Evolutionary conservation across 2,113 vertebrate species (phyloP).

Genomic region (Nothocercus julius): DNA sequence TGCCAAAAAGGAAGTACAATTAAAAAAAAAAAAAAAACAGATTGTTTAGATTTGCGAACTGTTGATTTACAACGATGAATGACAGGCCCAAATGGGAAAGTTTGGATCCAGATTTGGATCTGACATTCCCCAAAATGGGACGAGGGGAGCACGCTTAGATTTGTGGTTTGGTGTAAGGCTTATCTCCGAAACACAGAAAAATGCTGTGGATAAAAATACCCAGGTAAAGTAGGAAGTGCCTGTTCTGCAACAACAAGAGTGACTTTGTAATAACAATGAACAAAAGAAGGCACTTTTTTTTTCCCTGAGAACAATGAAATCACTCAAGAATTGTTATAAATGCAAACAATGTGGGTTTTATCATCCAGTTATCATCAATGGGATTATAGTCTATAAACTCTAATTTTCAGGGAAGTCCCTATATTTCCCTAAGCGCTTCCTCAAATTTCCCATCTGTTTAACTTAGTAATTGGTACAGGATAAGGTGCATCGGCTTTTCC

Average conservation of each 20-base stretch:
- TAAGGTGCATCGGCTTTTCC: slow-evolving; percentile 22
- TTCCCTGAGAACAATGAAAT: slow-evolving; percentile 44
- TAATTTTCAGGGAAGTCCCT: slow-evolving; percentile 74
- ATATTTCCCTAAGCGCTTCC: slow-evolving; percentile 37
- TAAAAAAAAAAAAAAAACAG: background rate
- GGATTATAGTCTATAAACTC: slow-evolving; percentile 58
- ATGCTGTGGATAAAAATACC: slow-evolving; percentile 54
- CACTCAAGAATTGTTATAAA: slow-evolving; percentile 60
- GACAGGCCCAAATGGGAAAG: slow-evolving; percentile 44
- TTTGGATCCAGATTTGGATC: slow-evolving; percentile 5
- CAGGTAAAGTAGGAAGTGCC: slow-evolving; percentile 67
- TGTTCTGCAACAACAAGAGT: slow-evolving; percentile 38
- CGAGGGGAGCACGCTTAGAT: background rate
- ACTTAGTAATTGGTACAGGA: slow-evolving; percentile 33
- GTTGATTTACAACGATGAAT: slow-evolving; percentile 42
- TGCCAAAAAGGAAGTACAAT: slow-evolving; percentile 61
- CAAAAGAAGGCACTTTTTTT: slow-evolving; percentile 27
- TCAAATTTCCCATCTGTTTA: slow-evolving; percentile 58
- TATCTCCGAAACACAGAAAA: slow-evolving; percentile 37
- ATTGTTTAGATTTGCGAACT: slow-evolving; percentile 39
- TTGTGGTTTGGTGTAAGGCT: slow-evolving; percentile 10
- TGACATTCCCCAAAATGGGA: slow-evolving; percentile 48
- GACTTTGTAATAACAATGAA: slow-evolving; percentile 61
- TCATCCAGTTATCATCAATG: slow-evolving; percentile 55
- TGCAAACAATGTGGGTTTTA: slow-evolving; percentile 50